phyloP scores from a whole-genome alignment of 2,797 vertebrate species.

The Epinephelus coioides region DNA sequence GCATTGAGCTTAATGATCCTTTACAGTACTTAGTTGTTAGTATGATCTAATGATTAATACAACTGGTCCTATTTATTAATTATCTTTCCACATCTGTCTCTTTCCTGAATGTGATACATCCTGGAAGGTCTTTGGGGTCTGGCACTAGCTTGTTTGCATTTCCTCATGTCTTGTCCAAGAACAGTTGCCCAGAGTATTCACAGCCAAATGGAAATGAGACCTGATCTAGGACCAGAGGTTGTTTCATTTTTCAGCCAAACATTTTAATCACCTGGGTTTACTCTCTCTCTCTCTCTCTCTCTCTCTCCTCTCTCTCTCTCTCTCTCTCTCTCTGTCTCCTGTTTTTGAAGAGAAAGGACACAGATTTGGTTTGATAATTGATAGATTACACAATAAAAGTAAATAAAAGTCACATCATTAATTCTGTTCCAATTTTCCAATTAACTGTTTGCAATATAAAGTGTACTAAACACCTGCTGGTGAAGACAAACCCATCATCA shows the following conservation, averaged over 20 bases:
- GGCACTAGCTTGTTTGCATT: constrained; percentile 46
- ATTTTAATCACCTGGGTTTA: constrained; percentile 46
- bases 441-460: neutral
- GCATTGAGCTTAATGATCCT: constrained; percentile 53
- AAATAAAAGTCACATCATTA: neutral
- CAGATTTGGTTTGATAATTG: neutral
- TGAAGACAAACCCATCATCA: neutral
- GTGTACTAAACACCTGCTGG: neutral
- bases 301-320: neutral
- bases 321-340: neutral
- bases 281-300: neutral
- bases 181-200: constrained; percentile 31
- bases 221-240: constrained; percentile 52
- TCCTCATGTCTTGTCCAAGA: constrained; percentile 50
- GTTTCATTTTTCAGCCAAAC: constrained; percentile 54
- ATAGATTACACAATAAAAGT: neutral
- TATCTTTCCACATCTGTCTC: constrained; percentile 45
- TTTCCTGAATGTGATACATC: constrained; percentile 22
- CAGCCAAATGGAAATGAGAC: constrained; percentile 50
- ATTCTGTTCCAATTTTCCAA: constrained; percentile 1
- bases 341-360: neutral
- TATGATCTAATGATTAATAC: constrained; percentile 36
- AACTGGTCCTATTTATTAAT: constrained; percentile 5
- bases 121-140: constrained; percentile 19
- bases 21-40: constrained; percentile 44